phyloP scores from a whole-genome alignment of 2,113 vertebrate species.

The Carassius carassius region DNA sequence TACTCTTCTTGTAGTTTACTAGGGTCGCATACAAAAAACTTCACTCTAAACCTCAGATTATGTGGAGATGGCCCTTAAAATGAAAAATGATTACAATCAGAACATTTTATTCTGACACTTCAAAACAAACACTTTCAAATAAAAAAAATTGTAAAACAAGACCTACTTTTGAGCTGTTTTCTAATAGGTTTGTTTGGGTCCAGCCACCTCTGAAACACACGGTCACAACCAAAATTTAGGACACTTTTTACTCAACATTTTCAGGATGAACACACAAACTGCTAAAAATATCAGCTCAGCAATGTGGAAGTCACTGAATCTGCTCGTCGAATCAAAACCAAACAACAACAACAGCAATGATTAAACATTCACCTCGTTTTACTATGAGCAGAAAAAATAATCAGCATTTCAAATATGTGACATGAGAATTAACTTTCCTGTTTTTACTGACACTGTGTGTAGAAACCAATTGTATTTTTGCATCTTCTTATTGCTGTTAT shows the following conservation, averaged over 20 bases:
- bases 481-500: background rate
- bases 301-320: background rate
- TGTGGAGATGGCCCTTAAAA: slow-evolving; percentile 89
- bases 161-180: slow-evolving; percentile 98
- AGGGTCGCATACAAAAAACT: slow-evolving; percentile 97
- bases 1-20: slow-evolving; percentile 98
- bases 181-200: slow-evolving; percentile 97
- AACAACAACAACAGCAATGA: background rate
- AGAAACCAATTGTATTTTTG: too few relatives aligned
- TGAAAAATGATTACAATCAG: background rate
- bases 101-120: background rate
- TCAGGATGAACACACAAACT: background rate
- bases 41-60: slow-evolving; percentile 95
- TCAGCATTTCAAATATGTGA: slow-evolving; percentile 22
- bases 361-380: slow-evolving; percentile 15
- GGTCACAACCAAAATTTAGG: background rate
- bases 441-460: background rate
- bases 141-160: slow-evolving; percentile 64
- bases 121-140: background rate
- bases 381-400: background rate
- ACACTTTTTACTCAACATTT: slow-evolving; percentile 10
- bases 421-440: slow-evolving; percentile 34
- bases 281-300: background rate
- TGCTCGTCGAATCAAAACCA: background rate
- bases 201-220: slow-evolving; percentile 87